Evolutionary conservation across 1,140 invertebrate species (phyloP).

Genomic region (Drosophila ambigua): DNA sequence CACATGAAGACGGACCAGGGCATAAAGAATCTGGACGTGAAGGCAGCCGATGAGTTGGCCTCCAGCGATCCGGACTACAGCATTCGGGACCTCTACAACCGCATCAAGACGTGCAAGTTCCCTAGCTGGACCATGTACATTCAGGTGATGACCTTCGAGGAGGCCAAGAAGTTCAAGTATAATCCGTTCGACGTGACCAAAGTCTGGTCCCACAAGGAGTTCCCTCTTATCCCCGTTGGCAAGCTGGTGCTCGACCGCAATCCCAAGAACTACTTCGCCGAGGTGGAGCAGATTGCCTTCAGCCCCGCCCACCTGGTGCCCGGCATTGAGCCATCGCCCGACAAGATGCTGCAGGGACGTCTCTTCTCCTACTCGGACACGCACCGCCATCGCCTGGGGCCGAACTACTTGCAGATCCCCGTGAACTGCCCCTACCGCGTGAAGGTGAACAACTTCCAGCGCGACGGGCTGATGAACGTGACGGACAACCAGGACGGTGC

Average conservation of each 20-base stretch:
- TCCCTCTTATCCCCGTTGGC: slow-evolving; percentile 95
- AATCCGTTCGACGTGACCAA: slow-evolving; percentile 98
- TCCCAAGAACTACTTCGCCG: slow-evolving; percentile 96
- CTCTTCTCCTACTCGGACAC: slow-evolving; percentile 98
- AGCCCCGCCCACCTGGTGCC: slow-evolving; percentile 96
- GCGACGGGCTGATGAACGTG: slow-evolving; percentile 91
- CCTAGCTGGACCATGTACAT: slow-evolving; percentile 93
- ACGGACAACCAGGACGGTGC: slow-evolving; percentile 89
- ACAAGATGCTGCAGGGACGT: slow-evolving; percentile 97
- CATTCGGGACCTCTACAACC: slow-evolving; percentile 95
- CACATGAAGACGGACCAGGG: slow-evolving; percentile 96
- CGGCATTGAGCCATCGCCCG: slow-evolving; percentile 95
- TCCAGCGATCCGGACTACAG: slow-evolving; percentile 94
- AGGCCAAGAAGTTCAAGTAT: slow-evolving; percentile 90
- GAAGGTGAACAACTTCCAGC: slow-evolving; percentile 90
- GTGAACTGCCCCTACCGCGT: slow-evolving; percentile 96
- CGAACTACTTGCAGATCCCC: slow-evolving; percentile 96
- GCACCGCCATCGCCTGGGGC: slow-evolving; percentile 95
- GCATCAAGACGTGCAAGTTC: slow-evolving; percentile 91
- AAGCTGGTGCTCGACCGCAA: slow-evolving; percentile 95
- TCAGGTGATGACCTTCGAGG: slow-evolving; percentile 90
- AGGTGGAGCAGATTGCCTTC: slow-evolving; percentile 98
- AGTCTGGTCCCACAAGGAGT: slow-evolving; percentile 96
- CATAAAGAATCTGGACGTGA: slow-evolving; percentile 92
- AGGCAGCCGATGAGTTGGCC: slow-evolving; percentile 89